These are phyloP conservation scores for Loxodonta africana DNA, from an alignment of 2,113 vertebrate species.

Conservation along the genomic window DNA sequence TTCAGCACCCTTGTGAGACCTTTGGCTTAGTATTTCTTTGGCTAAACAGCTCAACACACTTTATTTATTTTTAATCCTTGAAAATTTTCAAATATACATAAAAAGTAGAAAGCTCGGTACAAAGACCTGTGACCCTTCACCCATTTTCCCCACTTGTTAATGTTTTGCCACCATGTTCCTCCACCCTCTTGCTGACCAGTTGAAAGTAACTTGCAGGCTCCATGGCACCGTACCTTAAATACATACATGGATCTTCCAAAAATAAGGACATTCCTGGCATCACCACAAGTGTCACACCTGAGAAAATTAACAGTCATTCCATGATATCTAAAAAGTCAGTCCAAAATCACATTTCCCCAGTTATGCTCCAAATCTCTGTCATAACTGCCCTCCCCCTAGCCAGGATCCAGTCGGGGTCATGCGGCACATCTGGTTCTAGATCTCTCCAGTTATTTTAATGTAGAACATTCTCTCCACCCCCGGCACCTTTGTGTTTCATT, in stretches of 20 bases:
- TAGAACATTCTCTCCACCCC: not conserved
- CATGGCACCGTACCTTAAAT: not conserved
- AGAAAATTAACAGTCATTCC: not conserved
- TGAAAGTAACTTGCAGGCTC: too few species aligned
- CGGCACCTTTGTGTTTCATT: not conserved
- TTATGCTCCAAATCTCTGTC: not conserved
- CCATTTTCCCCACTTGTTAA: accelerated
- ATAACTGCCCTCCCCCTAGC: not conserved
- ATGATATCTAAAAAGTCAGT: not conserved
- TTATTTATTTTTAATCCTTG: not conserved
- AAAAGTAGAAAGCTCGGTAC: not conserved
- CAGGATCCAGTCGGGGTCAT: not conserved
- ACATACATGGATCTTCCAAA: not conserved
- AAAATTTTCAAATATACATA: not conserved
- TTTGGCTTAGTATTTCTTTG: not conserved
- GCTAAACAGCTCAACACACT: not conserved
- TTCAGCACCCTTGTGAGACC: not conserved
- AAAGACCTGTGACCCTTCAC: not conserved
- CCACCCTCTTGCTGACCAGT: not conserved
- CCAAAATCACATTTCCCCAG: not conserved
- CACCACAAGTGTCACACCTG: not conserved
- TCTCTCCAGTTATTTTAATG: not conserved
- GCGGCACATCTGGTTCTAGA: not conserved
- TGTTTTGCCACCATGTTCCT: not conserved
- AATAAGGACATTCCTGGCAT: not conserved